Conservation (phyloP, 2,113 vertebrate genomes). For the Catharus minimus region DNA sequence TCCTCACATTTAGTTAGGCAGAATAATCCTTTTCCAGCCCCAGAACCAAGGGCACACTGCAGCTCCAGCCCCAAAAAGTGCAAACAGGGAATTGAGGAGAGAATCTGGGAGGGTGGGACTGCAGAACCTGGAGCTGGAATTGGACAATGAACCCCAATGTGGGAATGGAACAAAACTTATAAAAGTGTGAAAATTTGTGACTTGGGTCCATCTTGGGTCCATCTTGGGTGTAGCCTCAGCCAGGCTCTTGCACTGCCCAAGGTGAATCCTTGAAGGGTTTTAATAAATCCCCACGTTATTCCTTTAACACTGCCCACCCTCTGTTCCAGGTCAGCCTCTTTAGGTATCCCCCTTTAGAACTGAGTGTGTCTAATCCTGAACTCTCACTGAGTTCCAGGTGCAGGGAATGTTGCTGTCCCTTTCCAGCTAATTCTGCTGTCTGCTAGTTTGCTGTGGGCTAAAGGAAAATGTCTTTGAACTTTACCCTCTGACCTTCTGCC, state of each 20-base stretch:
- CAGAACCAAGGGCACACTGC: not conserved
- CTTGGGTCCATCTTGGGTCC: not conserved
- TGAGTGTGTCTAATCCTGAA: not conserved
- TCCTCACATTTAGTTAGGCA: not conserved
- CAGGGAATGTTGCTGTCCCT: not conserved
- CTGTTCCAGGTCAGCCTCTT: not conserved
- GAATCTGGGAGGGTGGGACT: not conserved
- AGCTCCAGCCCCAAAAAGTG: not conserved
- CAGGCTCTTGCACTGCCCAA: not conserved
- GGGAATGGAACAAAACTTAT: not conserved
- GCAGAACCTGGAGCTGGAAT: not conserved
- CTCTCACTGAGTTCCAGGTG: not conserved
- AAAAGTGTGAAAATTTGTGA: not conserved
- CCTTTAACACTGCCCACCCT: not conserved
- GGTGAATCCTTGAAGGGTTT: not conserved
- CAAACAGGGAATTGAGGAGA: not conserved
- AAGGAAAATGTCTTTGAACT: not conserved
- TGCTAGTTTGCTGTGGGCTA: not conserved
- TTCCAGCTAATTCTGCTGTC: not conserved
- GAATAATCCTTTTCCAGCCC: not conserved
- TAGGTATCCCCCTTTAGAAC: not conserved
- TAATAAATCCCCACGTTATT: not conserved
- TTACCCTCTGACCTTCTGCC: not conserved
- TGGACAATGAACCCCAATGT: not conserved
- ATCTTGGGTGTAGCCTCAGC: not conserved